These are phyloP conservation scores for Oasisia sp. DNA, from an alignment of 2,888 invertebrate genomes.

Conservation along the genomic window DNA sequence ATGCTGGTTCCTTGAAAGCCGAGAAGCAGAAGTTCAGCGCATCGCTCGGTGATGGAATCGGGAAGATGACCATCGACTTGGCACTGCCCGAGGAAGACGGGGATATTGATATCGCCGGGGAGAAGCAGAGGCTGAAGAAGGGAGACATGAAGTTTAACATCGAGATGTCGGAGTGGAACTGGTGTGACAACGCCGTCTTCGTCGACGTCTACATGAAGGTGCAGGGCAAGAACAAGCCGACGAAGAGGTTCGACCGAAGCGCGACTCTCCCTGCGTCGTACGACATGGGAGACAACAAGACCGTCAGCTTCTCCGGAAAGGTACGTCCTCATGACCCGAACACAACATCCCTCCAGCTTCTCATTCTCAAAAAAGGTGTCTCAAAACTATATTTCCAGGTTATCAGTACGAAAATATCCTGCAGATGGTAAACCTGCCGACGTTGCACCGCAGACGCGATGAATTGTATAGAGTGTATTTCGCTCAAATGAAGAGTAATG, in stretches of 20 bases:
- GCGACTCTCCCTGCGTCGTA: not conserved
- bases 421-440: too few species aligned
- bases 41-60: not conserved
- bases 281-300: slow-evolving; percentile 3
- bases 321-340: not conserved
- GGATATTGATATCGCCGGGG: not conserved
- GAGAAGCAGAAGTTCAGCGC: not conserved
- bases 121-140: slow-evolving; percentile 2
- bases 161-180: slow-evolving; percentile 5
- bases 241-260: not conserved
- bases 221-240: not conserved
- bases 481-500: too few species aligned
- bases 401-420: too few species aligned
- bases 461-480: too few species aligned
- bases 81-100: not conserved
- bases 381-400: too few species aligned
- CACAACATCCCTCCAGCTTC: not conserved
- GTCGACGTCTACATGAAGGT: not conserved
- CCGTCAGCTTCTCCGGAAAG: not conserved
- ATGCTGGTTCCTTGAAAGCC: not conserved
- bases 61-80: not conserved
- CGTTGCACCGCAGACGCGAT: too few species aligned
- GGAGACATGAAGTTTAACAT: not conserved
- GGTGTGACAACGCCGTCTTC: not conserved
- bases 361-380: too few species aligned